Conservation (phyloP, 2,113 vertebrate genomes). For the Oriolus oriolus region DNA sequence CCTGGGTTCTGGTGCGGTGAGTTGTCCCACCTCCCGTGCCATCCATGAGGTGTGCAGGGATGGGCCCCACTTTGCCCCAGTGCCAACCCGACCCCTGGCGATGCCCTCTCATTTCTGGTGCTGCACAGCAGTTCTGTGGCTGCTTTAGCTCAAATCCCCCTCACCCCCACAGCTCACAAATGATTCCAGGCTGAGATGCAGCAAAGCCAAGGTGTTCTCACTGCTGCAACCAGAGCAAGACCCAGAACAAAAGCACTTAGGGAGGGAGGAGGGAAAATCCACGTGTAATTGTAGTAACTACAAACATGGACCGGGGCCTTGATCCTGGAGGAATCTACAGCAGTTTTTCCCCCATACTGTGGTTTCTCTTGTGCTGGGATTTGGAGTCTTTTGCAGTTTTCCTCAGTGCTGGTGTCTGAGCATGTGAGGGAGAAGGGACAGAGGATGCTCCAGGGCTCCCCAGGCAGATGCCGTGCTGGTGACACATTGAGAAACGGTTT, state of each 20-base stretch:
- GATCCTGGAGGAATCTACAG: background rate
- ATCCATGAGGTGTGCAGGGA: background rate
- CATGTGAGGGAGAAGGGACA: background rate
- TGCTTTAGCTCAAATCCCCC: background rate
- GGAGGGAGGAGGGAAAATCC: no score
- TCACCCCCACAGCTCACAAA: background rate
- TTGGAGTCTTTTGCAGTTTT: background rate
- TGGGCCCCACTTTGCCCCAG: background rate
- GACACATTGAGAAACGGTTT: background rate
- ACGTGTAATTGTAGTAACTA: accelerated
- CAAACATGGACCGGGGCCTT: background rate
- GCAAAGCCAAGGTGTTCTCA: background rate
- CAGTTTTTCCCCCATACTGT: accelerated
- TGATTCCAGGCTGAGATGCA: background rate
- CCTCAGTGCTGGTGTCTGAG: background rate
- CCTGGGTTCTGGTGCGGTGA: background rate
- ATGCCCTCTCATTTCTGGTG: background rate
- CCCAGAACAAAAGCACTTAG: background rate
- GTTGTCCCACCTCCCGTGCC: accelerated
- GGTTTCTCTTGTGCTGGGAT: background rate
- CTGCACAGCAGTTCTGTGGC: accelerated
- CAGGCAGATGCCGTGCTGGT: background rate
- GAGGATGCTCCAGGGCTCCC: background rate
- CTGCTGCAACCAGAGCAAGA: background rate
- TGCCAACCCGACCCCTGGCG: background rate